Evolutionary conservation across 2,888 invertebrate species (phyloP), one percentile per base, ranked within the genome.

Genomic region (Desoria tigrina): DNA sequence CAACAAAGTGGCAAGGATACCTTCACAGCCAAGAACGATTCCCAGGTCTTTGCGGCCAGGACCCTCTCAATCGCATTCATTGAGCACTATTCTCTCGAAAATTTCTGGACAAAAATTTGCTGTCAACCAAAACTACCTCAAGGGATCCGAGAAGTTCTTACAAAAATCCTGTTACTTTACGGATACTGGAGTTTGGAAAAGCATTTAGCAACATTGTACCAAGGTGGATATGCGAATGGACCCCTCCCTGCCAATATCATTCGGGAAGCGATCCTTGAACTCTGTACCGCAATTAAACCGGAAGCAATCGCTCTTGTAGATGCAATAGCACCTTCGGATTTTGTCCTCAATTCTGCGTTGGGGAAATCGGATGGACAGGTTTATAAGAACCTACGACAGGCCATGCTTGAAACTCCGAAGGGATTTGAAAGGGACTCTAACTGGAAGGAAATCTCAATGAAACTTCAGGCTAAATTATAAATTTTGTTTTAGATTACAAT

Each of bases 281-380:
- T 89, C 70, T 94, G 92, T 78, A 79, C 78, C 0, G 83, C 84
- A 23, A 77, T 94, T 18, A 90, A 90, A 80, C 83, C 86, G 14
- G 89, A 92, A 51, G 84, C 89, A 0, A 86, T 94, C 0, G 81
- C 87, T 1, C 84, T 94, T 1, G 90, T 88, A 3, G 95, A 95
- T 79, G 89, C 89, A 28, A 83, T 94, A 27, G 90, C 94, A 14
- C 68, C 68, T 1, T 57, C 68, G 0, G 95, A 95, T 81, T 94
- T 90, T 79, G 87, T 93, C 37, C 82, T 95, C 16, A 90, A 93
- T 80, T 94, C 94, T 0, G 88, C 90, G 37, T 84, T 95, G 21
- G 95, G 91, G 60, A 85, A 84, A 78, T 88, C 92, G 27, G 90
- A 94, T 82, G 95, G 95, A 71, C 84, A 90, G 82, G 84, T 87